Conservation (phyloP, 2,113 vertebrate species). For the Fulica atra region DNA sequence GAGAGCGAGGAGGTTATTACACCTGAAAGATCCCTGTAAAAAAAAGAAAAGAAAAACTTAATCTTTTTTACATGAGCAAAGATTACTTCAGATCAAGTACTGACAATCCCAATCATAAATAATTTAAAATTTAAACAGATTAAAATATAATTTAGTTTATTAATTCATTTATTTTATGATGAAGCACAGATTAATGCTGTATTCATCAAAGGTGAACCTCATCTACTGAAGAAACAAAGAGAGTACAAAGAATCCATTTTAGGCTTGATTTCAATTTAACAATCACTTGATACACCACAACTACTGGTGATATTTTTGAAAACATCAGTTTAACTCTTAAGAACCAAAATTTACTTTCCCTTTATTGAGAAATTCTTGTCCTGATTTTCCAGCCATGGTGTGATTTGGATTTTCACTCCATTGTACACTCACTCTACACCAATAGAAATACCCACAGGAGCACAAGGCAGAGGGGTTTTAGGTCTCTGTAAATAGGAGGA, state of each 20-base stretch:
- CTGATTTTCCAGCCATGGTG: not conserved
- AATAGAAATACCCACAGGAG: not conserved
- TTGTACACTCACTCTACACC: not conserved
- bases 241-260: not conserved
- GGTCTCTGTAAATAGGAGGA: not conserved
- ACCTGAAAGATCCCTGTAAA: not conserved
- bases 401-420: not conserved
- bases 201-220: not conserved
- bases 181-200: not conserved
- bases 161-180: not conserved
- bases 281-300: not conserved
- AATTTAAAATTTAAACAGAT: not conserved
- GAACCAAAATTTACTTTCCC: not conserved
- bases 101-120: not conserved
- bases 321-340: not conserved
- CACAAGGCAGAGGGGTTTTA: not conserved
- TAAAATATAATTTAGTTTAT: not conserved
- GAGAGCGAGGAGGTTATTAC: not conserved
- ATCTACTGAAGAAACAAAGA: not conserved
- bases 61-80: not conserved
- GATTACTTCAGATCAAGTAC: not conserved
- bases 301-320: not conserved
- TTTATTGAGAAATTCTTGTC: not conserved
- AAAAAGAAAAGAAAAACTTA: not conserved
- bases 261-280: not conserved